Base-by-base conservation (phyloP, 2,888 invertebrate species). In the Agrotis ipsilon region DNA sequence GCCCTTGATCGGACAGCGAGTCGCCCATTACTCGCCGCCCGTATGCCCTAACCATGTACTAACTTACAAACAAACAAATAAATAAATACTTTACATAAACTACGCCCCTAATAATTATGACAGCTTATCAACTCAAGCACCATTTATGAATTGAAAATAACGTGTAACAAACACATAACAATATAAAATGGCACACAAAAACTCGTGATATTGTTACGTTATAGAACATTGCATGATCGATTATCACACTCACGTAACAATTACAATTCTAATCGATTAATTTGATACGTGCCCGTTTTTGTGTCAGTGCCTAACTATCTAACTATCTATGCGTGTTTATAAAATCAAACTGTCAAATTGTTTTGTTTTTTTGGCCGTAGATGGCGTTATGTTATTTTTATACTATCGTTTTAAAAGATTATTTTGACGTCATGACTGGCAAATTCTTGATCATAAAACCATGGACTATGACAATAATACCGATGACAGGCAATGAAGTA, bases 191-290 rank as follows among this genome's bases (percentile, higher is more conserved):
- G 64, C 76, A 76, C 80, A 80, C 60, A 79, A 79, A 75, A 70
- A 72, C 39, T 55, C 63, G 39, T 75, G 39, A 64, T 71, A 62
- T 46, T 49, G 59, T 79, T 62, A 76, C 68, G 48, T 70, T 72
- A 68, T 45, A 46, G 58, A 39, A 39, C 39, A 54, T 85, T 83
- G 83, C 84, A 78, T 84, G 83, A 82, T 82, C 82, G 78, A 83
- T 83, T 82, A 82, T 67, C 52, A 58, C 72, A 72, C 69, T 66
- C 79, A 83, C 75, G 78, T 84, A 85, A 84, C 83, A 73, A 80
- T 84, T 83, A 79, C 68, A 43, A 64, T 72, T 39, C 65, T 67
- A 79, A 80, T 83, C 81, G 83, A 85, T 84, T 77, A 71, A 83
- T 76, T 85, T 70, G 83, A 49, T 79, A 75, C 71, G 81, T 63